Conservation (phyloP, 2,888 invertebrate genomes). For the Neoascia interrupta region DNA sequence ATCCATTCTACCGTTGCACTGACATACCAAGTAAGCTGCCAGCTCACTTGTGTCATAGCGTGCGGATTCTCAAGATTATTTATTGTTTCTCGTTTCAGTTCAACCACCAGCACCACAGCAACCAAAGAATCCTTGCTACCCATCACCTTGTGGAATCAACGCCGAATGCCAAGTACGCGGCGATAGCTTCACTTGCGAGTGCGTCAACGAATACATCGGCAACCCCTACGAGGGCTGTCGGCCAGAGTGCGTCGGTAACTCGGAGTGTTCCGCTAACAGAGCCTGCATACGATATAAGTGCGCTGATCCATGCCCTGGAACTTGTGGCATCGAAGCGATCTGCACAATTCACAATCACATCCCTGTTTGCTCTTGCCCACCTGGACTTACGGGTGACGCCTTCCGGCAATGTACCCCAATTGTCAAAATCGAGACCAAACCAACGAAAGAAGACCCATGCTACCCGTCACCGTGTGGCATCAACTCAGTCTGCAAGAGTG, state of each 20-base stretch:
- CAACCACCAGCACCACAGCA: constrained; percentile 70
- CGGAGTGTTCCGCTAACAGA: constrained; percentile 90
- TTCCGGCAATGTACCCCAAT: constrained; percentile 81
- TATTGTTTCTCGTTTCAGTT: constrained; percentile 70
- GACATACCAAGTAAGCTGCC: constrained; percentile 75
- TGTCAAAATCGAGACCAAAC: constrained; percentile 71
- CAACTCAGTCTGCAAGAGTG: constrained; percentile 85
- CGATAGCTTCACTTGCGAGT: constrained; percentile 82
- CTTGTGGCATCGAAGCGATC: constrained; percentile 90
- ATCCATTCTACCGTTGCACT: constrained; percentile 86
- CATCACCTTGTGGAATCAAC: constrained; percentile 87
- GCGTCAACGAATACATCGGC: constrained; percentile 85
- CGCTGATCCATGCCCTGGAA: constrained; percentile 89
- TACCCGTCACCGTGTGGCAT: constrained; percentile 88
- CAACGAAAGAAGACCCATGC: constrained; percentile 81
- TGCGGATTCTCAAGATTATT: background rate
- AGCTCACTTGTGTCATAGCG: constrained; percentile 35
- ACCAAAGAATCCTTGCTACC: constrained; percentile 84
- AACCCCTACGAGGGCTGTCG: constrained; percentile 88
- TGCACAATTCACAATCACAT: constrained; percentile 87
- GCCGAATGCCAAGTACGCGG: constrained; percentile 83
- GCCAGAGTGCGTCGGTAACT: constrained; percentile 92
- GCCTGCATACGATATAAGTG: constrained; percentile 92
- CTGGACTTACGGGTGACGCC: constrained; percentile 84
- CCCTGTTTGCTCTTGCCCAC: constrained; percentile 84